Percentiles rank a stretch among this genome's conserved stretches.
Evolutionary conservation across 2,797 vertebrate species (phyloP).

Genomic region (Brachyalestes nurse): DNA sequence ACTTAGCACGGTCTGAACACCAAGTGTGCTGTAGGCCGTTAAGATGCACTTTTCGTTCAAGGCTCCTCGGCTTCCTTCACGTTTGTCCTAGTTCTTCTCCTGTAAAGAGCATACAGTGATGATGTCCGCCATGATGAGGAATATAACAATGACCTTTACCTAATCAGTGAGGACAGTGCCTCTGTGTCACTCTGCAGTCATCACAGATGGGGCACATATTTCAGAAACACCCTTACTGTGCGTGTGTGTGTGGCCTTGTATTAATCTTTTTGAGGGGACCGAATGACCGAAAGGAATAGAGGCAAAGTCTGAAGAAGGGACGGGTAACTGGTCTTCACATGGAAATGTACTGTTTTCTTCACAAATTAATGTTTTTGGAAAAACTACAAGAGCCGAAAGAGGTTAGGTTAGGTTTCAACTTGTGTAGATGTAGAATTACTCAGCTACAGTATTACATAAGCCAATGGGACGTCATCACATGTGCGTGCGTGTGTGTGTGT

Average conservation of each 20-base stretch:
- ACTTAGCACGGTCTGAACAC: neutral
- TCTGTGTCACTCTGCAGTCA: neutral
- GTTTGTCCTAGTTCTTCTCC: neutral
- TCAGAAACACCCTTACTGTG: neutral
- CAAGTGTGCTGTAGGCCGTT: neutral
- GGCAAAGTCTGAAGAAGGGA: too few relatives aligned
- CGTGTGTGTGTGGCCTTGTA: neutral
- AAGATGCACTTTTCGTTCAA: neutral
- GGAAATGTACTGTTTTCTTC: too few relatives aligned
- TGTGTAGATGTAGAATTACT: too few relatives aligned
- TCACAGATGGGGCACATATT: neutral
- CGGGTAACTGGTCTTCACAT: too few relatives aligned
- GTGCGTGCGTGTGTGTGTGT: too few relatives aligned
- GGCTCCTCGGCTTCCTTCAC: neutral
- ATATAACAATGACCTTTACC: conserved; percentile 32
- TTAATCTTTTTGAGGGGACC: too few relatives aligned
- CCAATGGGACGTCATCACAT: too few relatives aligned
- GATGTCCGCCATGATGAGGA: conserved; percentile 25
- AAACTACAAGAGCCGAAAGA: too few relatives aligned
- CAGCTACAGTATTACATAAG: too few relatives aligned
- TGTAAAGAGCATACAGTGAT: neutral
- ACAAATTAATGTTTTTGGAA: too few relatives aligned
- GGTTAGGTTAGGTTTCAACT: too few relatives aligned
- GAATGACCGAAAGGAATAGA: too few relatives aligned
- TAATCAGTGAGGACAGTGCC: neutral